phyloP scores from a whole-genome alignment of 2,113 vertebrate genomes.

The Tragelaphus imberbis region DNA sequence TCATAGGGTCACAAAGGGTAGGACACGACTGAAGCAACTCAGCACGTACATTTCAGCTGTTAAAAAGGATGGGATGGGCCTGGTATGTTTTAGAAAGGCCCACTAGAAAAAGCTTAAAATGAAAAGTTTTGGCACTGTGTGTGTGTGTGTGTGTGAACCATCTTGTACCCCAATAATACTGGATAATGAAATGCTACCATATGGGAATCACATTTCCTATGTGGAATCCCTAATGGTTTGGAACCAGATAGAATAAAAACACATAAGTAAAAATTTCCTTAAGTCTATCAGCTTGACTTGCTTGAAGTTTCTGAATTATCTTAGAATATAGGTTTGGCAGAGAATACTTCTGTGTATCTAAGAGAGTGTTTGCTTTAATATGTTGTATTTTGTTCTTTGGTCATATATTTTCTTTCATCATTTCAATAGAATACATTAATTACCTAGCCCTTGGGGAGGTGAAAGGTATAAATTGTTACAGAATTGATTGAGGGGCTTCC shows the following conservation, averaged over 20 bases:
- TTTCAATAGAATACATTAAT: not conserved
- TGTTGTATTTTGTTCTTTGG: not conserved
- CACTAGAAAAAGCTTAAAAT: not conserved
- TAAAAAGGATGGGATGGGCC: not conserved
- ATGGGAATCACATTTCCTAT: not conserved
- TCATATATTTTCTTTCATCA: not conserved
- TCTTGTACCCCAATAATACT: not conserved
- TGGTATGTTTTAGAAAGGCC: not conserved
- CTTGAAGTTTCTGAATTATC: not conserved
- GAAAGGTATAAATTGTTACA: not conserved
- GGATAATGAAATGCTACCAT: not conserved
- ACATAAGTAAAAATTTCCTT: not conserved
- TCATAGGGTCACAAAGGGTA: not conserved
- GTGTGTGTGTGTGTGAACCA: not conserved
- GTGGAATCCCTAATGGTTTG: not conserved
- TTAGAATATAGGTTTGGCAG: not conserved
- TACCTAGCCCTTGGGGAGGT: not conserved
- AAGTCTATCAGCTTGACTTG: not conserved
- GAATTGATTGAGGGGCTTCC: not conserved
- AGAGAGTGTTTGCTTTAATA: not conserved
- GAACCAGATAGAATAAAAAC: not conserved
- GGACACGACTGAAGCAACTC: not conserved
- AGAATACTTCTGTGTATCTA: not conserved
- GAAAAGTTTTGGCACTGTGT: not conserved
- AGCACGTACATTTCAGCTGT: not conserved